A percentile compares a stretch with the other conserved stretches of the same genome.
Conservation (phyloP, 2,797 vertebrate genomes). For the Setipinna tenuifilis region DNA sequence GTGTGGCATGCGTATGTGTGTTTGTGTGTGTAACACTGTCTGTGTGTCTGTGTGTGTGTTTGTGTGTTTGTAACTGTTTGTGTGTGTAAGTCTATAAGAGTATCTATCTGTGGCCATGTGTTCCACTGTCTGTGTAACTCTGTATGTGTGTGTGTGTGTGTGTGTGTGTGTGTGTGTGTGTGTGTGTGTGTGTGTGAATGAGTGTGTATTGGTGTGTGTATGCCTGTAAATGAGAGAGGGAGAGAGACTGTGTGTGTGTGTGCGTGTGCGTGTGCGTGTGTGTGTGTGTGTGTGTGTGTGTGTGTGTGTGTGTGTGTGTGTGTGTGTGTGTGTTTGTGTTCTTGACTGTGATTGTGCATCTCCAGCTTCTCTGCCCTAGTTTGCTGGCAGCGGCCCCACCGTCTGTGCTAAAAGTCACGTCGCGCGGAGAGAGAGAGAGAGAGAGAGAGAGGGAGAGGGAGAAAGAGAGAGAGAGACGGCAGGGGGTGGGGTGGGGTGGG, state of each 20-base stretch:
- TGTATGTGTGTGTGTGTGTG: constrained; percentile 37
- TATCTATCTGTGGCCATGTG: too few species aligned
- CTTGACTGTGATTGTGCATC: constrained; percentile 61
- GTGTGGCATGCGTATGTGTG: constrained; percentile 20
- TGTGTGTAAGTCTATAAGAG: not conserved
- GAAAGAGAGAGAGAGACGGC: constrained; percentile 64
- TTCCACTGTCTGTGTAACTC: too few species aligned
- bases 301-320: constrained; percentile 33
- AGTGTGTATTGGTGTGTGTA: too few species aligned
- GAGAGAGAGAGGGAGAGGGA: constrained; percentile 53
- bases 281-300: not conserved
- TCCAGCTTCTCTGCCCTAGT: constrained; percentile 70
- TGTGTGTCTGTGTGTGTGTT: constrained; percentile 27
- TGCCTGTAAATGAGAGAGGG: not conserved
- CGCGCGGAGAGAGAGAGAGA: constrained; percentile 66
- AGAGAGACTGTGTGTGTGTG: constrained; percentile 33
- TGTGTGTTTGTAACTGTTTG: not conserved
- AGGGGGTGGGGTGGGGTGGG: constrained; percentile 39
- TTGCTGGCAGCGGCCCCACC: constrained; percentile 74
- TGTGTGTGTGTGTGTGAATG: not conserved
- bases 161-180: constrained; percentile 46
- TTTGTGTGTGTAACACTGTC: constrained; percentile 11
- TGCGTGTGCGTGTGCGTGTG: constrained; percentile 32
- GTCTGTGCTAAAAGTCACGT: constrained; percentile 82
- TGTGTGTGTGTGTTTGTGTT: constrained; percentile 21